phyloP scores from a whole-genome alignment of 2,797 vertebrate species.

The Sebastes hopkinsi region DNA sequence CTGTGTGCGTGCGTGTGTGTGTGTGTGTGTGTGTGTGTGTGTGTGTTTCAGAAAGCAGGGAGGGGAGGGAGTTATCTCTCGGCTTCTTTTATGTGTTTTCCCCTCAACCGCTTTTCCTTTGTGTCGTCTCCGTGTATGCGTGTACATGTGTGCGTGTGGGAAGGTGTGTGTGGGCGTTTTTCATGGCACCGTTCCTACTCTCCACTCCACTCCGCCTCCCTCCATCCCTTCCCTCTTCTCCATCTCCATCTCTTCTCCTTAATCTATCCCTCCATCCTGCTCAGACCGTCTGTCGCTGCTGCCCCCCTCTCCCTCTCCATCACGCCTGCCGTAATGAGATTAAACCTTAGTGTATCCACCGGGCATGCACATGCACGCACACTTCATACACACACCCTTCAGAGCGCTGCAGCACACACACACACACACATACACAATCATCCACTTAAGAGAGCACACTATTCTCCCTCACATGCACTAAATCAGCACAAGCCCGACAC shows the following conservation, averaged over 20 bases:
- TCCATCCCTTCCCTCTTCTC: constrained; percentile 49
- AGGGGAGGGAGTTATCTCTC: constrained; percentile 45
- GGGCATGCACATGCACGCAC: constrained; percentile 38
- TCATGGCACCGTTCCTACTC: constrained; percentile 70
- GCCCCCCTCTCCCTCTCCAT: constrained; percentile 63
- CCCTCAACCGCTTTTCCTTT: constrained; percentile 52
- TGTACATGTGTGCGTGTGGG: constrained; percentile 28
- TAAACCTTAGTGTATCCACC: constrained; percentile 76
- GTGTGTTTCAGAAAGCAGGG: constrained; percentile 40
- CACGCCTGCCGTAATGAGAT: constrained; percentile 84
- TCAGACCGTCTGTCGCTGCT: constrained; percentile 75
- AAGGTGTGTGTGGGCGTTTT: constrained; percentile 71
- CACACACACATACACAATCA: constrained; percentile 53
- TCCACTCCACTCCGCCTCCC: constrained; percentile 55
- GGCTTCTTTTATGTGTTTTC: constrained; percentile 49
- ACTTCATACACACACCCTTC: constrained; percentile 39
- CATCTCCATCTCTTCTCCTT: constrained; percentile 69
- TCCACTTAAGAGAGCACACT: constrained; percentile 57
- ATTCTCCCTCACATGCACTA: constrained; percentile 52
- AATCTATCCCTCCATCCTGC: constrained; percentile 78
- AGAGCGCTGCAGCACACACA: constrained; percentile 31
- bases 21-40: constrained; percentile 9
- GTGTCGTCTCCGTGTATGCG: constrained; percentile 31
- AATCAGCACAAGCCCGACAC: constrained; percentile 41
- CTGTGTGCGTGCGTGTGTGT: constrained; percentile 21